phyloP scores from a whole-genome alignment of 2,888 invertebrate species.

The Bibio marci region DNA sequence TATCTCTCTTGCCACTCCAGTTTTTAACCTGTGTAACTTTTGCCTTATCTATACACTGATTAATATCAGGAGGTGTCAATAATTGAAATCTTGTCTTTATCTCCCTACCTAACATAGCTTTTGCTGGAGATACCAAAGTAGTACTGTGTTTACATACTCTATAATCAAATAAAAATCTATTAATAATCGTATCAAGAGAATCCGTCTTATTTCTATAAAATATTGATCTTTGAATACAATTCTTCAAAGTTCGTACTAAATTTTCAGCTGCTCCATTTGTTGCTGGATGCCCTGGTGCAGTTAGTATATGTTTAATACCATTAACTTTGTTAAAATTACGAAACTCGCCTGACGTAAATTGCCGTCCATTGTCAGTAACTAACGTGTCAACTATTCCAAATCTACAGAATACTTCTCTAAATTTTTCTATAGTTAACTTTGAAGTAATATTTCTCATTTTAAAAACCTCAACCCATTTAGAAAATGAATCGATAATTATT shows the following conservation, averaged over 20 bases:
- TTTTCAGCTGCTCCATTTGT: constrained; percentile 1
- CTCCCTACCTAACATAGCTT: too few relatives aligned
- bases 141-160: too few relatives aligned
- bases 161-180: too few relatives aligned
- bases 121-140: too few relatives aligned
- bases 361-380: not conserved
- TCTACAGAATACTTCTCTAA: not conserved
- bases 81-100: too few relatives aligned
- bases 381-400: not conserved
- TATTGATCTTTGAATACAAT: not conserved
- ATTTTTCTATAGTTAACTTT: not conserved
- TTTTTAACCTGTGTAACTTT: too few relatives aligned
- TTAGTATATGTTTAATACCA: not conserved
- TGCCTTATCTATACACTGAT: too few relatives aligned
- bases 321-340: not conserved
- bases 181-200: too few relatives aligned
- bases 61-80: too few relatives aligned
- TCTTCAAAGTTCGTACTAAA: not conserved
- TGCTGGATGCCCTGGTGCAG: not conserved
- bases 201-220: too few relatives aligned
- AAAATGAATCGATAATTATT: constrained; percentile 10
- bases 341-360: constrained; percentile 2
- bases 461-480: constrained; percentile 8
- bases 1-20: too few relatives aligned
- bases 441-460: not conserved